Evolutionary conservation across 2,888 invertebrate genomes (phyloP).

Genomic region (Sipunculus nudus): DNA sequence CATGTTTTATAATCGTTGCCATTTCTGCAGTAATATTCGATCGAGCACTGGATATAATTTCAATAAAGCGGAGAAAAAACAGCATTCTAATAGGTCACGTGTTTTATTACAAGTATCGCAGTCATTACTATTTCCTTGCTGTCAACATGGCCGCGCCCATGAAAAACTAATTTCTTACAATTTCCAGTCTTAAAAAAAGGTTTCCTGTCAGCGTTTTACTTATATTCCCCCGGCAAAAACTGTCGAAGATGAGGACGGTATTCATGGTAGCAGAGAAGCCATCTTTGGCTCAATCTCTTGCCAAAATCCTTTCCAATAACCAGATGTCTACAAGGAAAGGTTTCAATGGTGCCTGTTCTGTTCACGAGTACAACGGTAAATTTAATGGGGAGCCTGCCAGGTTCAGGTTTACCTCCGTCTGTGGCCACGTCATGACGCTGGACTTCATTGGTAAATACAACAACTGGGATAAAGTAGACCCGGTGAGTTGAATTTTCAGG

Average conservation of each 20-base stretch:
- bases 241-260: constrained; percentile 66
- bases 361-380: constrained; percentile 86
- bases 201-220: no score
- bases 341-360: constrained; percentile 87
- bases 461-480: constrained; percentile 97
- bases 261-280: constrained; percentile 99
- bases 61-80: no score
- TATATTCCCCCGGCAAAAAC: no score
- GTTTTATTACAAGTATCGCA: no score
- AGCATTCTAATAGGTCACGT: no score
- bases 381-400: constrained; percentile 60
- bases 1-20: no score
- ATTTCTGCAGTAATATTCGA: no score
- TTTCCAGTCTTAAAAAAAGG: no score
- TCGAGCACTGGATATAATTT: no score
- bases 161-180: no score
- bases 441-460: constrained; percentile 93
- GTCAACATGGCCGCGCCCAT: no score
- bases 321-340: constrained; percentile 84
- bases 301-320: constrained; percentile 90
- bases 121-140: no score
- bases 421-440: constrained; percentile 96
- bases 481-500: constrained; percentile 77
- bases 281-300: constrained; percentile 92
- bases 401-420: constrained; percentile 95